phyloP scores from a whole-genome alignment of 2,113 vertebrate genomes.

The Clarias magur region DNA sequence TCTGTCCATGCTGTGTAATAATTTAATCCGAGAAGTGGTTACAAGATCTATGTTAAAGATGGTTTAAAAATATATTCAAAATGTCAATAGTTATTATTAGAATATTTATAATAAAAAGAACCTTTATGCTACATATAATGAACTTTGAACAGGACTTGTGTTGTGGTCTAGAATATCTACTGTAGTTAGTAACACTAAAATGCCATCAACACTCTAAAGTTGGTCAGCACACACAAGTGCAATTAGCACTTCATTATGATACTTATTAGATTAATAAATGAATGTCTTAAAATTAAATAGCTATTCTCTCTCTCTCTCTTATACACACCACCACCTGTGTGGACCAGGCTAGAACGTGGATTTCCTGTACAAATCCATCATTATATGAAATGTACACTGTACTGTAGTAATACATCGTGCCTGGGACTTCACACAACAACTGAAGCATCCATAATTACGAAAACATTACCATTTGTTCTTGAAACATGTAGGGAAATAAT shows the following conservation, averaged over 20 bases:
- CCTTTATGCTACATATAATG: not conserved
- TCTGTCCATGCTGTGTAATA: not conserved
- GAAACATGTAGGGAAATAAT: not conserved
- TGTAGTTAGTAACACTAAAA: not conserved
- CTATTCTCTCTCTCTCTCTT: not conserved
- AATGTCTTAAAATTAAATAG: constrained; percentile 11
- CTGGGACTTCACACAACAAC: not conserved
- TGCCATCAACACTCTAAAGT: not conserved
- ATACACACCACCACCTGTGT: not conserved
- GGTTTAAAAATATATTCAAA: not conserved
- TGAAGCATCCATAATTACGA: not conserved
- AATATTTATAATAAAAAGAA: not conserved
- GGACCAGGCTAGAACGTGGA: not conserved
- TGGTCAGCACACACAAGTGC: not conserved
- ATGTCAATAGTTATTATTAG: not conserved
- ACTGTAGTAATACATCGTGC: not conserved
- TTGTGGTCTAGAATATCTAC: not conserved
- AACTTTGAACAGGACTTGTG: not conserved
- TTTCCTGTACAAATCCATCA: constrained; percentile 17
- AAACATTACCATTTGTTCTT: not conserved
- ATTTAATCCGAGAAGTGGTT: not conserved
- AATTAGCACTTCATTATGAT: constrained; percentile 28
- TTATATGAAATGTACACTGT: constrained; percentile 7
- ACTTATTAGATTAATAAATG: constrained; percentile 10
- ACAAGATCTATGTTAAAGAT: constrained; percentile 15